A percentile compares a stretch with the other conserved stretches of the same genome.
phyloP scores from a whole-genome alignment of 1,140 invertebrate genomes.

The Neoseiulus cucumeris region DNA sequence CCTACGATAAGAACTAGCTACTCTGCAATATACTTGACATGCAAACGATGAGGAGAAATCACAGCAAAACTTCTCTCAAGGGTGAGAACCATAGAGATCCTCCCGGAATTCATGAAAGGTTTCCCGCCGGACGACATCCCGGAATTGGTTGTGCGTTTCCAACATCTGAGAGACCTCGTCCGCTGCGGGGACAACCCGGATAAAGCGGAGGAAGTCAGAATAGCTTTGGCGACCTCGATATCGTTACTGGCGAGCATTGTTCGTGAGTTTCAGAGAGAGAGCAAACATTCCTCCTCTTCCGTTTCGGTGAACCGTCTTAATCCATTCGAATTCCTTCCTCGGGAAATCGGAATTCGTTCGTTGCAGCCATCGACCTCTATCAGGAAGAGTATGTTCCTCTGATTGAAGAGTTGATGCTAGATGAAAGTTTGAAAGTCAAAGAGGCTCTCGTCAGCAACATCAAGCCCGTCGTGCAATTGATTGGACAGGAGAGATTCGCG shows the following conservation, averaged over 20 bases:
- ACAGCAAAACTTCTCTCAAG: no score
- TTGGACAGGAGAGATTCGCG: neutral
- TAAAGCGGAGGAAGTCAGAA: neutral
- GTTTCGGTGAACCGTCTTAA: no score
- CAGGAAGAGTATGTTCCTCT: conserved; percentile 3
- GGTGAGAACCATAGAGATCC: neutral
- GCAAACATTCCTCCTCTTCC: no score
- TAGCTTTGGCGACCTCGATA: neutral
- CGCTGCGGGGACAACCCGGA: neutral
- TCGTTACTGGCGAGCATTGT: neutral
- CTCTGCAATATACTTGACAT: neutral
- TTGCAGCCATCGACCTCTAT: neutral
- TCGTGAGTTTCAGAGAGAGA: neutral
- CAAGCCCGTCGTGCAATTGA: neutral
- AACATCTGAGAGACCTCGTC: neutral
- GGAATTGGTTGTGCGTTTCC: neutral
- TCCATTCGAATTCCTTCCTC: no score
- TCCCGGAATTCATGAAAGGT: neutral
- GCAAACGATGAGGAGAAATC: no score
- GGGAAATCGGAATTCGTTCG: no score
- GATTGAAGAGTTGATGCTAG: neutral
- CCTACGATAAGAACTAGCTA: neutral
- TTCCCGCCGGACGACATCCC: neutral
- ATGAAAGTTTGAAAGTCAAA: neutral
- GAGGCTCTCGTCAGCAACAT: neutral